phyloP scores from a whole-genome alignment of 1,140 invertebrate genomes.

The Akabosia matsudoensis region DNA sequence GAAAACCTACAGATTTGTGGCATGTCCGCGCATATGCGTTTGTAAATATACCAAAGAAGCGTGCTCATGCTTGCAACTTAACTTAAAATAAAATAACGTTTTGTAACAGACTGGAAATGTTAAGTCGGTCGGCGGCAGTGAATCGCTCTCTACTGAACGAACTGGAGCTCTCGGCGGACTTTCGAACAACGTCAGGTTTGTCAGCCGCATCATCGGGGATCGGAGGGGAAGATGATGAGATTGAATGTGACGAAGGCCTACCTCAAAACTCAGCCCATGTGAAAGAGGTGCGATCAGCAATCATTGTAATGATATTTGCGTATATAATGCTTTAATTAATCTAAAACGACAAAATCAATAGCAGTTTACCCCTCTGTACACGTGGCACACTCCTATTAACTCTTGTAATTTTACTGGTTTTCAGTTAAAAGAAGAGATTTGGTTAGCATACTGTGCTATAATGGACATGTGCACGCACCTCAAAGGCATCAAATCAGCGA shows the following conservation, averaged over 20 bases:
- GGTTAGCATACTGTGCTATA: constrained; percentile 54
- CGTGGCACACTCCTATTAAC: no score
- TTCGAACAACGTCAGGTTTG: constrained; percentile 46
- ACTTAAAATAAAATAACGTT: not conserved
- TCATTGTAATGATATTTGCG: not conserved
- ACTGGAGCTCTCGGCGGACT: constrained; percentile 55
- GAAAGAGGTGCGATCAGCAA: constrained; percentile 40
- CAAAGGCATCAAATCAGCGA: constrained; percentile 40
- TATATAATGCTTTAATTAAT: no score
- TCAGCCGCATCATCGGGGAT: constrained; percentile 47
- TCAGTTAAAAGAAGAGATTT: constrained; percentile 56
- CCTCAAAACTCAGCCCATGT: constrained; percentile 32
- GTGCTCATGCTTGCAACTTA: no score
- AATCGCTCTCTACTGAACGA: constrained; percentile 57
- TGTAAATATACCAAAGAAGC: no score
- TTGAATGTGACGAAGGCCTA: constrained; percentile 51
- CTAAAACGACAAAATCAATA: no score
- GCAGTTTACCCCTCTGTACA: no score
- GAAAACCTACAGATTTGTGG: no score
- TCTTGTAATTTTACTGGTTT: not conserved
- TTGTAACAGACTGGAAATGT: constrained; percentile 40
- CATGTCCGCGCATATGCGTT: no score
- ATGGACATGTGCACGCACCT: constrained; percentile 53
- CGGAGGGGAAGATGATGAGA: constrained; percentile 50
- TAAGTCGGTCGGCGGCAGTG: constrained; percentile 48